Evolutionary conservation across 1,140 invertebrate species (phyloP).

Genomic region (Planococcus citri): DNA sequence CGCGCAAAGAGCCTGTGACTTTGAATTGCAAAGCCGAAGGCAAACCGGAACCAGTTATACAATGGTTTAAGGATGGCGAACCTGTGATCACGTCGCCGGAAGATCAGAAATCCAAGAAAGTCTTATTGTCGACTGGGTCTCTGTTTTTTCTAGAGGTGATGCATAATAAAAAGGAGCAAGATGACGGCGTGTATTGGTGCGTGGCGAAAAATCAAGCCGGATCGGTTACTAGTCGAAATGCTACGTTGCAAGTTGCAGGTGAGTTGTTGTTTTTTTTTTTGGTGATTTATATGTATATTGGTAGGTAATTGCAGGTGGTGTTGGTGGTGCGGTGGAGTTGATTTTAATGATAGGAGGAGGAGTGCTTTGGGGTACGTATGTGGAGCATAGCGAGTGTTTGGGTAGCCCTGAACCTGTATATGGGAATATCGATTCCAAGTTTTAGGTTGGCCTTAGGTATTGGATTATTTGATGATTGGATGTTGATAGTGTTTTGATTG

Average conservation of each 20-base stretch:
- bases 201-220: slow-evolving; percentile 74
- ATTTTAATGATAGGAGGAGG: too few species aligned
- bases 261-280: slow-evolving; percentile 30
- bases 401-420: too few species aligned
- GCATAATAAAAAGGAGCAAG: slow-evolving; percentile 68
- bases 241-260: slow-evolving; percentile 68
- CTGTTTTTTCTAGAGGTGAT: slow-evolving; percentile 48
- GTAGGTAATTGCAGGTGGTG: too few species aligned
- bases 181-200: slow-evolving; percentile 77
- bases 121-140: slow-evolving; percentile 28
- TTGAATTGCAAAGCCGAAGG: slow-evolving; percentile 86
- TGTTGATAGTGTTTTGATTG: too few species aligned
- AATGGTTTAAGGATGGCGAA: slow-evolving; percentile 77
- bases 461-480: too few species aligned
- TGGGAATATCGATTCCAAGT: too few species aligned
- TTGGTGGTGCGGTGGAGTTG: too few species aligned
- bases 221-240: slow-evolving; percentile 55
- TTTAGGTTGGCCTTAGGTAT: too few species aligned
- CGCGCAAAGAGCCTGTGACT: slow-evolving; percentile 76
- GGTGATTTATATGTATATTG: too few species aligned
- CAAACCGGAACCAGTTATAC: slow-evolving; percentile 79
- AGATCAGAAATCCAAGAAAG: slow-evolving; percentile 27
- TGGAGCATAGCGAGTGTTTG: too few species aligned
- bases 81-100: slow-evolving; percentile 43
- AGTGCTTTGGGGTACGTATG: too few species aligned